Conservation (phyloP, 1,140 invertebrate species). For the Asbolus verrucosus region DNA sequence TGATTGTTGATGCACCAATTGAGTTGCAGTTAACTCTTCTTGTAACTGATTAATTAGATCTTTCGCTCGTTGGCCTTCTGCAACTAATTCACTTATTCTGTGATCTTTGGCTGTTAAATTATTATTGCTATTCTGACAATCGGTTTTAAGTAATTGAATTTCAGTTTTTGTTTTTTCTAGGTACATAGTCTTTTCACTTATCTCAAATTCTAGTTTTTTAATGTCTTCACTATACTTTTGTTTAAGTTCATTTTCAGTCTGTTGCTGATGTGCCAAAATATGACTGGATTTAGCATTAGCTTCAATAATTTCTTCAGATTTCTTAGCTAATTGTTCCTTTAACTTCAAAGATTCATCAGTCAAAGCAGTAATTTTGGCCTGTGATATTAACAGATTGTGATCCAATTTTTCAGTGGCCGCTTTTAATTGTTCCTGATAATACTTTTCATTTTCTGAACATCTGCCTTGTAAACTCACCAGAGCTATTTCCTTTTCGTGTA, state of each 20-base stretch:
- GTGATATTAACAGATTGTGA: slow-evolving; percentile 63
- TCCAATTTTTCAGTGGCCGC: slow-evolving; percentile 64
- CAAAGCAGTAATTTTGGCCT: slow-evolving; percentile 60
- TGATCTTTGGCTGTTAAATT: slow-evolving; percentile 43
- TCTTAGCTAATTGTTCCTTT: slow-evolving; percentile 64
- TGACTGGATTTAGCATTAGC: slow-evolving; percentile 64
- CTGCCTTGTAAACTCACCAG: background rate
- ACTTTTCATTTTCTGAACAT: background rate
- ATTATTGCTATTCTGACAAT: slow-evolving; percentile 46
- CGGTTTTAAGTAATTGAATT: slow-evolving; percentile 63
- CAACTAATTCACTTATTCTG: slow-evolving; percentile 28
- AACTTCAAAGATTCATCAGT: slow-evolving; percentile 64
- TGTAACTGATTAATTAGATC: slow-evolving; percentile 33
- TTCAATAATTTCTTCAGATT: slow-evolving; percentile 59
- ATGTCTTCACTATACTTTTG: slow-evolving; percentile 35
- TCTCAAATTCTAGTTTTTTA: slow-evolving; percentile 42
- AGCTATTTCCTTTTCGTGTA: slow-evolving; percentile 39
- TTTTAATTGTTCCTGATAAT: slow-evolving; percentile 63
- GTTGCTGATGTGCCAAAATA: slow-evolving; percentile 63
- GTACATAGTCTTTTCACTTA: slow-evolving; percentile 64
- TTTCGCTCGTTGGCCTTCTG: slow-evolving; percentile 17
- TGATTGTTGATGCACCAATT: slow-evolving; percentile 17
- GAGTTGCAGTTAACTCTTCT: slow-evolving; percentile 39
- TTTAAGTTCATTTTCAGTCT: slow-evolving; percentile 65
- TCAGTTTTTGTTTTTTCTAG: slow-evolving; percentile 64